Conservation (phyloP, 1,140 invertebrate genomes). For the Lepeophtheirus salmonis region DNA sequence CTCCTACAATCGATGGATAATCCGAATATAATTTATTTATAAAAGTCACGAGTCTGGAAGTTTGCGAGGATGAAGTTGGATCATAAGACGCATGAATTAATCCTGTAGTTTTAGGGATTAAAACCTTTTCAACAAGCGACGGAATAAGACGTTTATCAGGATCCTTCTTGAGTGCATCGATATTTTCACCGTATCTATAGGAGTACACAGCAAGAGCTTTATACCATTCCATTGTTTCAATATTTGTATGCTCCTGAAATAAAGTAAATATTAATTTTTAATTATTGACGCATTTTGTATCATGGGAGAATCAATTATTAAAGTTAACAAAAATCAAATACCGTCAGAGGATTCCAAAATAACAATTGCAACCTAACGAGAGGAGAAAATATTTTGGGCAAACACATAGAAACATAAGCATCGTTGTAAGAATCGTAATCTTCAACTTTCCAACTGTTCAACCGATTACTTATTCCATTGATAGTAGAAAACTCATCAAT, state of each 20-base stretch:
- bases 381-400: slow-evolving; percentile 17
- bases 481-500: slow-evolving; percentile 17
- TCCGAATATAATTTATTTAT: neutral
- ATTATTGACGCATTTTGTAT: neutral
- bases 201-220: neutral
- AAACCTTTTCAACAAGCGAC: slow-evolving; percentile 8
- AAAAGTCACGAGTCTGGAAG: neutral
- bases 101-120: neutral
- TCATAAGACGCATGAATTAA: neutral
- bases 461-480: neutral
- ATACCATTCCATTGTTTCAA: slow-evolving; percentile 14
- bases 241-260: neutral
- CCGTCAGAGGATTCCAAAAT: slow-evolving; percentile 17
- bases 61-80: neutral
- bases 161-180: slow-evolving; percentile 1
- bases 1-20: neutral
- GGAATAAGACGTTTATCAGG: neutral
- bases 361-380: slow-evolving; percentile 16
- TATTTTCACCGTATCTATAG: neutral
- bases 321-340: slow-evolving; percentile 12
- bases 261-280: neutral
- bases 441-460: slow-evolving; percentile 14
- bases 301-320: neutral
- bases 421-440: slow-evolving; percentile 15
- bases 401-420: slow-evolving; percentile 15